Conservation (phyloP, 2,113 vertebrate species). For the Halichoeres trimaculatus region DNA sequence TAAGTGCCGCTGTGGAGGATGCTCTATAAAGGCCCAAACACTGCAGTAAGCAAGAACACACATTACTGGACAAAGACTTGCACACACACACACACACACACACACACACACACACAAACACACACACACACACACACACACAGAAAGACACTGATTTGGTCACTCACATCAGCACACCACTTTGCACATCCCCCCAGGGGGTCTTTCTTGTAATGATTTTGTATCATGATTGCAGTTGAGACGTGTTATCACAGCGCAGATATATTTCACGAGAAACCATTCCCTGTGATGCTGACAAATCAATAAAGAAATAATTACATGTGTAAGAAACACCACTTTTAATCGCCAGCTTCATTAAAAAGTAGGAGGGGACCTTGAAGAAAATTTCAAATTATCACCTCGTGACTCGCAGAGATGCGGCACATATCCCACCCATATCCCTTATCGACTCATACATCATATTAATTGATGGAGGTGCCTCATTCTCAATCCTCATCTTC, state of each 20-base stretch:
- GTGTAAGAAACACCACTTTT: constrained; percentile 70
- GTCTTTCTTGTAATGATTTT: constrained; percentile 64
- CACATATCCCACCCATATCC: constrained; percentile 52
- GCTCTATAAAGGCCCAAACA: constrained; percentile 23
- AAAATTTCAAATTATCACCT: constrained; percentile 66
- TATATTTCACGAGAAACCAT: constrained; percentile 64
- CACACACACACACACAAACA: background rate
- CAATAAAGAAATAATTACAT: constrained; percentile 79
- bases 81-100: constrained; percentile 9
- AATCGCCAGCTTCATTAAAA: constrained; percentile 66
- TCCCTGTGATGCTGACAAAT: constrained; percentile 72
- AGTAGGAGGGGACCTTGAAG: constrained; percentile 35
- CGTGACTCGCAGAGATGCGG: constrained; percentile 40
- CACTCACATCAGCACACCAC: constrained; percentile 29
- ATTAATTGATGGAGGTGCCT: constrained; percentile 72
- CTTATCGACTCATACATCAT: constrained; percentile 62
- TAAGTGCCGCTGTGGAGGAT: constrained; percentile 33
- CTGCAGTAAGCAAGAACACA: background rate
- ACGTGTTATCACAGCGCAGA: constrained; percentile 62
- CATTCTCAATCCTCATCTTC: constrained; percentile 61
- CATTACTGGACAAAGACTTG: constrained; percentile 18
- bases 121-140: constrained; percentile 17
- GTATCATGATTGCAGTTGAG: constrained; percentile 60
- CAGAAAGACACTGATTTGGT: constrained; percentile 7
- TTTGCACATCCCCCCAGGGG: constrained; percentile 40